Conservation (phyloP, 2,888 invertebrate genomes). For the Siphlonurus alternatus region DNA sequence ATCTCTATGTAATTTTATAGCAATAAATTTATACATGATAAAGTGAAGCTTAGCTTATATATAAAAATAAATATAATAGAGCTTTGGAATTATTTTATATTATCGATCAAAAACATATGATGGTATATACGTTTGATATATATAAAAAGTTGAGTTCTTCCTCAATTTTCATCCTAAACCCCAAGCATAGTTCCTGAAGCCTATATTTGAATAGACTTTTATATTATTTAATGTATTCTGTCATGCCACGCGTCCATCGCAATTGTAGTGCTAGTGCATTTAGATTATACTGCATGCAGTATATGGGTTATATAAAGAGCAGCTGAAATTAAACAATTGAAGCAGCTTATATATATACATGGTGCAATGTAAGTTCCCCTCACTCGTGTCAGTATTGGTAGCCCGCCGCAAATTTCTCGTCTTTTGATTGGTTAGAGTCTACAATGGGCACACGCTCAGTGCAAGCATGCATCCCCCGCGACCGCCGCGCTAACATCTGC, state of each 20-base stretch:
- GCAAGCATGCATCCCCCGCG: not conserved
- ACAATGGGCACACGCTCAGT: not conserved
- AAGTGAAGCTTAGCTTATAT: too few relatives aligned
- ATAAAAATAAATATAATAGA: too few relatives aligned
- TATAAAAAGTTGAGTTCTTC: too few relatives aligned
- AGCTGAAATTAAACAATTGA: not conserved
- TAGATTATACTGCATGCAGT: not conserved
- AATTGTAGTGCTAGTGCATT: not conserved
- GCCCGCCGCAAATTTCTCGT: not conserved
- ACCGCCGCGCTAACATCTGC: not conserved
- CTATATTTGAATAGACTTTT: too few relatives aligned
- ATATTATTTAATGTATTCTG: too few relatives aligned
- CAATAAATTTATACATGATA: too few relatives aligned
- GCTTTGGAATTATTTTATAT: too few relatives aligned
- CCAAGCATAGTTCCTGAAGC: too few relatives aligned
- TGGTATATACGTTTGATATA: too few relatives aligned
- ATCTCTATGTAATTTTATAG: too few relatives aligned
- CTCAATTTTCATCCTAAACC: too few relatives aligned
- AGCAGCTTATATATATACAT: not conserved
- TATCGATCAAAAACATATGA: too few relatives aligned
- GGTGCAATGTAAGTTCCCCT: not conserved
- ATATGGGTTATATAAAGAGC: not conserved
- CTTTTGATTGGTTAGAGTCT: not conserved
- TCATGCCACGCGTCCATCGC: not conserved
- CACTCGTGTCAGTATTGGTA: not conserved